phyloP scores from a whole-genome alignment of 2,888 invertebrate genomes.

The Hyppa rectilinea region DNA sequence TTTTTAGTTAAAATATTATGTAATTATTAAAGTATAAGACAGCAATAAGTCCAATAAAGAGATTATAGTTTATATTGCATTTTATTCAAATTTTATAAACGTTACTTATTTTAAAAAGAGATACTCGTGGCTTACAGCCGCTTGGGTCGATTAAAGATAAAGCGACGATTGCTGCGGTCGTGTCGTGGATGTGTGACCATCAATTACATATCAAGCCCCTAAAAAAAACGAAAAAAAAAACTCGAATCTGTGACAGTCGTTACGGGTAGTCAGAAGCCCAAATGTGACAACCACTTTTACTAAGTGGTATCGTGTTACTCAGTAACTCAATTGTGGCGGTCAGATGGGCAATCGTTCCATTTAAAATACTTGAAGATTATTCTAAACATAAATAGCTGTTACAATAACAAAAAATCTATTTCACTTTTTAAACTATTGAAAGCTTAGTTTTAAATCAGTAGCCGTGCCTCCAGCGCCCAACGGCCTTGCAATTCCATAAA shows the following conservation, averaged over 20 bases:
- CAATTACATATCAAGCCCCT: background rate
- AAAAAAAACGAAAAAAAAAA: no score
- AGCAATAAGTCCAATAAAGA: constrained; percentile 60
- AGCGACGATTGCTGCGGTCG: background rate
- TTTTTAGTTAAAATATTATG: constrained; percentile 34
- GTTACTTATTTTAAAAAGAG: background rate
- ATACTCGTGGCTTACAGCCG: background rate
- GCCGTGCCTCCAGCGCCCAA: no score
- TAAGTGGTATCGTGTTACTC: background rate
- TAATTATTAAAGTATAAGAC: constrained; percentile 26
- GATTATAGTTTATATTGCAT: constrained; percentile 57
- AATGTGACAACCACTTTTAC: background rate
- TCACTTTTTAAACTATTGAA: no score
- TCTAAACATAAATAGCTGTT: no score
- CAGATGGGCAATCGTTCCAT: background rate
- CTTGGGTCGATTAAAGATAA: background rate
- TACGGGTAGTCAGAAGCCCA: background rate
- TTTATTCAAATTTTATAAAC: constrained; percentile 23
- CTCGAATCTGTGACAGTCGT: background rate
- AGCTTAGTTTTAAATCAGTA: no score
- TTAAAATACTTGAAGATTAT: background rate
- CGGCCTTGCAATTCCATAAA: no score
- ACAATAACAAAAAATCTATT: background rate
- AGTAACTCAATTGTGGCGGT: background rate
- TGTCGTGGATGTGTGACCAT: background rate